Percentiles rank a stretch among this genome's conserved stretches.
phyloP scores from a whole-genome alignment of 2,113 vertebrate species.

The Leptodactylus fuscus region DNA sequence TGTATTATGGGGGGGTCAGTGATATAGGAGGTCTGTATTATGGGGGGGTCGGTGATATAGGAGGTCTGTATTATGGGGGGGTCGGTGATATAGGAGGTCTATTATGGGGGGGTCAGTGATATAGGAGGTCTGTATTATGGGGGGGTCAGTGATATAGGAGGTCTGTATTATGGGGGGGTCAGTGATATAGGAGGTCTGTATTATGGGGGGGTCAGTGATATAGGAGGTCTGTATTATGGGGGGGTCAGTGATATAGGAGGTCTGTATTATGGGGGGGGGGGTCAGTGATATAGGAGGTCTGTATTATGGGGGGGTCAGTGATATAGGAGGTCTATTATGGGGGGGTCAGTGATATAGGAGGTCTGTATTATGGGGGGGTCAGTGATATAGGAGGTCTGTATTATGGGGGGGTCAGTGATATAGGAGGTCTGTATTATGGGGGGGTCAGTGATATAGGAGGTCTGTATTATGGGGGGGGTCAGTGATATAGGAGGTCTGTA shows the following conservation, averaged over 20 bases:
- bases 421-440: not conserved
- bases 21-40: not conserved
- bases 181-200: not conserved
- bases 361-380: not conserved
- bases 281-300: not conserved
- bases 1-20: not conserved
- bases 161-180: not conserved
- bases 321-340: not conserved
- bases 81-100: not conserved
- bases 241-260: not conserved
- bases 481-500: not conserved
- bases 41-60: not conserved
- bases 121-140: not conserved
- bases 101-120: not conserved
- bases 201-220: not conserved
- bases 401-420: not conserved
- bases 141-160: not conserved
- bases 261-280: not conserved
- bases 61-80: not conserved
- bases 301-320: not conserved
- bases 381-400: not conserved
- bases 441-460: not conserved
- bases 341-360: not conserved
- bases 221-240: not conserved
- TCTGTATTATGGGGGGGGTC: not conserved